Evolutionary conservation across 35 echinoderm and acorn worm genomes (phyloP), one percentile per base, ranked within the genome.

Genomic region (Lytechinus variegatus): DNA sequence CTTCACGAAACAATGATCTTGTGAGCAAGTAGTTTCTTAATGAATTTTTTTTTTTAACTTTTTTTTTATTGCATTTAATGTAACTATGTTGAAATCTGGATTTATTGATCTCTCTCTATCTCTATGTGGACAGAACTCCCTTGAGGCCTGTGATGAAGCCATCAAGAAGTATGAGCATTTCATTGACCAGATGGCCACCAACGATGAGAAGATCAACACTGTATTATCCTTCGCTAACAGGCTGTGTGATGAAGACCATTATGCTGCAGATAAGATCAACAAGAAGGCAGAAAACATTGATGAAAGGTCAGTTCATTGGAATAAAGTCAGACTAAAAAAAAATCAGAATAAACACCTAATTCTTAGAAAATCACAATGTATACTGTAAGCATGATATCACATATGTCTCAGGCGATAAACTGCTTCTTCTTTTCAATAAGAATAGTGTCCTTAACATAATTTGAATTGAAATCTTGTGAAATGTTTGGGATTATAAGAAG

Each of bases 131-230:
- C 57, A 99, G 98, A 94, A 96, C 86, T 97, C 95, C 44, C 89
- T 99, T 53, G 98, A 99, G 79, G 97, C 97, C 10, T 98, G 97
- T 27, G 98, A 99, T 91, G 98, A 99, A 94, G 97, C 98, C 53
- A 99, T 99, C 96, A 99, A 99, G 90, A 96, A 95, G 60, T 97
- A 99, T 55, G 98, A 99, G 95, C 97, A 98, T 60, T 99, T 99
- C 97, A 87, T 99, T 27, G 94, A 94, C 95, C 97, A 97, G 94
- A 99, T 99, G 98, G 96, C 95, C 52, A 97, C 91, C 89, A 98
- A 98, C 44, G 98, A 99, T 95, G 98, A 99, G 90, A 99, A 99
- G 97, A 97, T 99, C 87, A 99, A 99, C 96, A 97, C 93, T 16
- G 98, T 99, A 3, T 61, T 98, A 66, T 92, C 94, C 86, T 98